phyloP scores from a whole-genome alignment of 2,797 vertebrate species.

The Tiaroga cobitis region DNA sequence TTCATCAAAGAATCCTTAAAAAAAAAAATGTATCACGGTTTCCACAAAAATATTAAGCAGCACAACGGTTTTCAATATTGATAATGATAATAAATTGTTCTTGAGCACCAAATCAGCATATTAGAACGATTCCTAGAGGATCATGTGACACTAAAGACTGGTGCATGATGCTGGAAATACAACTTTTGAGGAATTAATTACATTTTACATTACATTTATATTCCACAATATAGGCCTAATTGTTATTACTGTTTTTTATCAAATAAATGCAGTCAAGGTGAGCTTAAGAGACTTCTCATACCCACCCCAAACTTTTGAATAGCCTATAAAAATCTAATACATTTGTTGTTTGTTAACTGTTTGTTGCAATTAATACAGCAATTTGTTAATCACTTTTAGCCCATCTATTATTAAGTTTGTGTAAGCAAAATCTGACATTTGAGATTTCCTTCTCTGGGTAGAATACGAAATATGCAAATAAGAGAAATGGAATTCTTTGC shows the following conservation, averaged over 20 bases:
- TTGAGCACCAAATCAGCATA: background rate
- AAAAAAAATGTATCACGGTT: too few relatives aligned
- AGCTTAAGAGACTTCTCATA: background rate
- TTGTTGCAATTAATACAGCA: background rate
- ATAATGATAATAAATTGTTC: background rate
- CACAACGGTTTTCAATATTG: background rate
- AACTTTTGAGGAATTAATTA: background rate
- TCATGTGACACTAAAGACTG: background rate
- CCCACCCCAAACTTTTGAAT: background rate
- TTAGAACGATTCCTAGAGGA: background rate
- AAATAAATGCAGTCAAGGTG: background rate
- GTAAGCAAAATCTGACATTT: conserved; percentile 2
- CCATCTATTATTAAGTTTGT: background rate
- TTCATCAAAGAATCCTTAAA: background rate
- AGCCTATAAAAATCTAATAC: background rate
- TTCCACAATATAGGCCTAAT: background rate
- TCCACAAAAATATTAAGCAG: background rate
- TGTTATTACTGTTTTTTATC: background rate
- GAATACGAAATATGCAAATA: conserved; percentile 9
- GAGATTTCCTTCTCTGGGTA: conserved; percentile 3
- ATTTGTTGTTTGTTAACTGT: background rate
- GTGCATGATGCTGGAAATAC: background rate
- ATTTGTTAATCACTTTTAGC: background rate
- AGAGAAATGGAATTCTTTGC: background rate
- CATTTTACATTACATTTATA: background rate